Conservation (phyloP, 2,797 vertebrate species). For the Taenioides sp. region DNA sequence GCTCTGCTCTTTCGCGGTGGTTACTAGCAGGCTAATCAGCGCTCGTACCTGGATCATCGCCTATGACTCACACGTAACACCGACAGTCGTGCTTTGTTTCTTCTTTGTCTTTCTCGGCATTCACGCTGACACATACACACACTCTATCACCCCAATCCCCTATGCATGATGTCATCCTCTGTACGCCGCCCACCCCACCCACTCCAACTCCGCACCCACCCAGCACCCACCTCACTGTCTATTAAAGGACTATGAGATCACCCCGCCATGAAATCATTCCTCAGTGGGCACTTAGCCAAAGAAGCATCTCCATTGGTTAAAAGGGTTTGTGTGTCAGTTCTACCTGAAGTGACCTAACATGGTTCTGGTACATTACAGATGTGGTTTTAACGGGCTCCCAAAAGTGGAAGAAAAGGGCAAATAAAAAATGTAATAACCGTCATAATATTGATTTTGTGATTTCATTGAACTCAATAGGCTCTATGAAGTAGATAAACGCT, state of each 20-base stretch:
- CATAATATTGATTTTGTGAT: not conserved
- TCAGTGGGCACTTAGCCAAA: constrained; percentile 16
- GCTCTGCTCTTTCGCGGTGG: constrained; percentile 32
- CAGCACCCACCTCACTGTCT: constrained; percentile 35
- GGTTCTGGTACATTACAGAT: constrained; percentile 3
- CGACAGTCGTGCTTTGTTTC: not conserved
- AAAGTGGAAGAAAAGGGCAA: not conserved
- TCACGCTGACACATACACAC: constrained; percentile 20
- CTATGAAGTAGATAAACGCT: not conserved
- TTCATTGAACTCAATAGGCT: not conserved
- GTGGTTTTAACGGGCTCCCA: not conserved
- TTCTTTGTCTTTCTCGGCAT: constrained; percentile 7
- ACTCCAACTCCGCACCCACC: not conserved
- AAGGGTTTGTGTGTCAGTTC: constrained; percentile 4
- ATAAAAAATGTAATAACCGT: not conserved
- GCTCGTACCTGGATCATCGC: constrained; percentile 50
- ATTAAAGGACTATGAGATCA: constrained; percentile 68
- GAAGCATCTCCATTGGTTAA: constrained; percentile 12
- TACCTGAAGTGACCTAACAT: not conserved
- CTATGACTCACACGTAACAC: constrained; percentile 36
- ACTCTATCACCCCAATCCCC: constrained; percentile 39
- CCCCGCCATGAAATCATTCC: constrained; percentile 56
- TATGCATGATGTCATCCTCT: constrained; percentile 69
- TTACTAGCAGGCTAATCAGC: constrained; percentile 46
- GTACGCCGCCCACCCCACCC: constrained; percentile 29